Evolutionary conservation across 2,113 vertebrate species (phyloP), one percentile per base, ranked within the genome.

Genomic region (Limnothrissa miodon): DNA sequence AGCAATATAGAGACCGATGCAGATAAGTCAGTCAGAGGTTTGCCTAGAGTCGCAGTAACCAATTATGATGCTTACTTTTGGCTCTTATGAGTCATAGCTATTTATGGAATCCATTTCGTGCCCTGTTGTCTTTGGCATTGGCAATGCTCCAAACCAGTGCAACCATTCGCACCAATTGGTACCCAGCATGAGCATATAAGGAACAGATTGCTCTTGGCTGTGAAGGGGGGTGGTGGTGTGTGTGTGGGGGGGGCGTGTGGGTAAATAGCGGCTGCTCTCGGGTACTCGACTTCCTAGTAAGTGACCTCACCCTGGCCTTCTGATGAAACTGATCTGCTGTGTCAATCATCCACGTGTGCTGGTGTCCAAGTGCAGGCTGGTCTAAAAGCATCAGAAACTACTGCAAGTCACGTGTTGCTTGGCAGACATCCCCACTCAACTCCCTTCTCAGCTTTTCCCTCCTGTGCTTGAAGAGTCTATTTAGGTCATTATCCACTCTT

Each of bases 401-500:
- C 39, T 85, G 62, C 42, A 79, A 5, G 44, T 59, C 59, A 83
- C 78, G 79, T 84, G 84, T 88, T 78, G 45, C 80, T 83, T 23
- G 81, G 83, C 46, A 48, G 83, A 85, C 9, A 79, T 6, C 1
- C 29, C 85, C 7, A 17, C 84, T 85, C 85, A 83, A 83, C 79
- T 86, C 45, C 29, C 85, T 8, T 21, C 84, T 86, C 85, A 83
- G 85, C 79, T 86, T 39, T 19, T 39, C 83, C 86, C 85, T 83
- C 79, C 80, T 86, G 83, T 81, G 85, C 82, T 62, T 10, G 42
- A 82, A 84, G 53, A 5, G 53, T 81, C 56, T 80, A 81, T 70
- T 86, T 87, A 59, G 86, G 80, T 81, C 79, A 82, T 86, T 70
- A 87, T 80, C 48, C 3, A 81, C 78, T 84, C 87, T 90, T 90